These are phyloP conservation scores for Pachydiplax longipennis DNA, from an alignment of 2,888 invertebrate genomes.

Conservation along the genomic window DNA sequence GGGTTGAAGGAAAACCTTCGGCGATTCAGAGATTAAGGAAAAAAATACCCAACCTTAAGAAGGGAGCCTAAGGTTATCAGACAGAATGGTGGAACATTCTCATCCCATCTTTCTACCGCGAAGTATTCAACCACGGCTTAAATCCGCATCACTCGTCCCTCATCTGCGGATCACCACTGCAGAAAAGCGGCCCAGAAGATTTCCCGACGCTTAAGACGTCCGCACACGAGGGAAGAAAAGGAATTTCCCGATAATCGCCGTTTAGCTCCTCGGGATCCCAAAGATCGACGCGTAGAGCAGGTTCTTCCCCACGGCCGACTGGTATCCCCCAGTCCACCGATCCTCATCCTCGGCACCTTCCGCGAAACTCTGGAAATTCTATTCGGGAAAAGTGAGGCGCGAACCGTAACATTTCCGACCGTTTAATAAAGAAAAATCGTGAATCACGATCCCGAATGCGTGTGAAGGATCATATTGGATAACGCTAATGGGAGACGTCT, in stretches of 20 bases:
- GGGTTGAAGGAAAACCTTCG: too few species aligned
- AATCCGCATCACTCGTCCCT: too few species aligned
- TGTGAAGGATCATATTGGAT: too few species aligned
- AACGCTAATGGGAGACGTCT: too few species aligned
- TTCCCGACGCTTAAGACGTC: not conserved
- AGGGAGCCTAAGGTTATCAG: too few species aligned
- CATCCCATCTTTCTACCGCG: too few species aligned
- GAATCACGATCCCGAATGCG: not conserved
- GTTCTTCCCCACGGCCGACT: not conserved
- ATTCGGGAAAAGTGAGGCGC: not conserved
- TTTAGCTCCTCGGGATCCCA: not conserved
- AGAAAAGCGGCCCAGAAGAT: not conserved
- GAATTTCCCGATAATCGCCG: not conserved
- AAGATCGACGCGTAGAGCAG: not conserved
- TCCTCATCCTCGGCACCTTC: not conserved
- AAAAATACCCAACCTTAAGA: too few species aligned
- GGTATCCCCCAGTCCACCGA: not conserved
- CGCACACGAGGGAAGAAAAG: not conserved
- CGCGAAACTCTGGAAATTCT: not conserved
- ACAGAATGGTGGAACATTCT: too few species aligned
- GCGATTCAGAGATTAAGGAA: too few species aligned
- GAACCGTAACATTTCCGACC: not conserved
- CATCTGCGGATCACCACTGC: not conserved
- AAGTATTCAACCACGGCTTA: too few species aligned
- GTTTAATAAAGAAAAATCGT: not conserved